Evolutionary conservation across 2,113 vertebrate species (phyloP).

Genomic region (Promerops cafer): DNA sequence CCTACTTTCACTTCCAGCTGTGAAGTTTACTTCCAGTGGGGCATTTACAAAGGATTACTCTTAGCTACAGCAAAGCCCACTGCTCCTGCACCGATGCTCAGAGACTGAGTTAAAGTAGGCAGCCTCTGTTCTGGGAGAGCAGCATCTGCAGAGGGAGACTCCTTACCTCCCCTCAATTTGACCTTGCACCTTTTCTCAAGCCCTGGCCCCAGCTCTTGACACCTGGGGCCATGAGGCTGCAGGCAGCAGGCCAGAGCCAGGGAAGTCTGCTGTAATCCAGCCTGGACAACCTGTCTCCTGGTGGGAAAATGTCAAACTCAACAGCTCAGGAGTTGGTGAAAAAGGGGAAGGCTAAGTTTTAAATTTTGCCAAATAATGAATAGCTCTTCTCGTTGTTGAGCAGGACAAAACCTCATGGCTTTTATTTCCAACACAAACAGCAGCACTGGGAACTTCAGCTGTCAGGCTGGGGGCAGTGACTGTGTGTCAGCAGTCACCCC

Average conservation of each 20-base stretch:
- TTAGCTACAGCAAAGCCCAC: background rate
- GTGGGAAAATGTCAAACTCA: background rate
- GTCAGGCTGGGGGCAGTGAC: background rate
- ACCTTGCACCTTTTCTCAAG: background rate
- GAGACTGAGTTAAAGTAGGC: background rate
- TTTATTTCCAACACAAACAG: background rate
- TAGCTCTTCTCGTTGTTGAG: rapidly evolving
- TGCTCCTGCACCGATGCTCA: background rate
- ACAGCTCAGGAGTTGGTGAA: background rate
- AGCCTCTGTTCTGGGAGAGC: background rate
- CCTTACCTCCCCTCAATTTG: background rate
- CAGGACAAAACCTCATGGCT: background rate
- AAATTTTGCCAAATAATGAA: background rate
- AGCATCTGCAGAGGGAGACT: background rate
- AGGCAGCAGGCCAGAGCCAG: background rate
- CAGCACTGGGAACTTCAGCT: background rate
- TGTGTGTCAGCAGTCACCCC: background rate
- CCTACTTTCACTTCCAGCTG: background rate
- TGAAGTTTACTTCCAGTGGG: background rate
- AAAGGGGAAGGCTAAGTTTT: background rate
- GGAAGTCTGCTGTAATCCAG: background rate
- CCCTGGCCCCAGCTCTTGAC: background rate
- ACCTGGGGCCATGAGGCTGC: background rate
- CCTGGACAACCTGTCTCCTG: background rate
- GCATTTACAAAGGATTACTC: background rate